These are phyloP conservation scores for Misgurnus mizolepis DNA, from an alignment of 2,113 vertebrate species.

Conservation along the genomic window DNA sequence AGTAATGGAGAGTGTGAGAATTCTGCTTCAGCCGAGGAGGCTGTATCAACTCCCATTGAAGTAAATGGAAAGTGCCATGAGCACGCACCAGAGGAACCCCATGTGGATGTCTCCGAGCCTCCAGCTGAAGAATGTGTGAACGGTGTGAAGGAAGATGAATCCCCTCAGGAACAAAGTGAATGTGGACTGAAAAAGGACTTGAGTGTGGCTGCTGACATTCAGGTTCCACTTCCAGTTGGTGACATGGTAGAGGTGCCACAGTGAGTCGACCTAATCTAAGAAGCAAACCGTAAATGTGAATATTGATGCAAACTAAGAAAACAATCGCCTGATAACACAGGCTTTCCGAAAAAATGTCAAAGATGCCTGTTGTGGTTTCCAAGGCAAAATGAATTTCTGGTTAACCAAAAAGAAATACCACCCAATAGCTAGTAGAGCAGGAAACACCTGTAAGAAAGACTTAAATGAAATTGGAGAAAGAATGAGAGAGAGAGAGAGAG, in stretches of 20 bases:
- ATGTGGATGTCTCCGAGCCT: constrained; percentile 20
- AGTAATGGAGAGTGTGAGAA: constrained; percentile 71
- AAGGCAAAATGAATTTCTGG: constrained; percentile 65
- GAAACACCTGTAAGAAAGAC: neutral
- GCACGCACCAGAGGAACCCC: constrained; percentile 20
- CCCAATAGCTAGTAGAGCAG: constrained; percentile 55
- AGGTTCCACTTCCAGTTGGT: constrained; percentile 46
- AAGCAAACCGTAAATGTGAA: constrained; percentile 59
- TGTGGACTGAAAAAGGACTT: constrained; percentile 77
- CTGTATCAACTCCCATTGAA: constrained; percentile 45
- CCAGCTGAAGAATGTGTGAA: constrained; percentile 68
- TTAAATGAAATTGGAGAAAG: neutral
- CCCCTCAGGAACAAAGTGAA: constrained; percentile 63
- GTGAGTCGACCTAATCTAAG: constrained; percentile 68
- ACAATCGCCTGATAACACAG: constrained; percentile 50
- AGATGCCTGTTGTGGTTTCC: constrained; percentile 62
- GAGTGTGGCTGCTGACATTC: constrained; percentile 60
- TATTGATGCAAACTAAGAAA: constrained; percentile 57
- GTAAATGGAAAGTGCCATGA: constrained; percentile 65
- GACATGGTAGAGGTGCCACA: constrained; percentile 65
- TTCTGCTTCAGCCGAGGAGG: constrained; percentile 49
- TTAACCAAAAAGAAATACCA: constrained; percentile 70
- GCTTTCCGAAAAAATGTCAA: constrained; percentile 62
- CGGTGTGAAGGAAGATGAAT: constrained; percentile 61
- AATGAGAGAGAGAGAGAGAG: neutral